Base-by-base conservation (phyloP, 2,888 invertebrate species). In the Lasioglossum oenotherae region DNA sequence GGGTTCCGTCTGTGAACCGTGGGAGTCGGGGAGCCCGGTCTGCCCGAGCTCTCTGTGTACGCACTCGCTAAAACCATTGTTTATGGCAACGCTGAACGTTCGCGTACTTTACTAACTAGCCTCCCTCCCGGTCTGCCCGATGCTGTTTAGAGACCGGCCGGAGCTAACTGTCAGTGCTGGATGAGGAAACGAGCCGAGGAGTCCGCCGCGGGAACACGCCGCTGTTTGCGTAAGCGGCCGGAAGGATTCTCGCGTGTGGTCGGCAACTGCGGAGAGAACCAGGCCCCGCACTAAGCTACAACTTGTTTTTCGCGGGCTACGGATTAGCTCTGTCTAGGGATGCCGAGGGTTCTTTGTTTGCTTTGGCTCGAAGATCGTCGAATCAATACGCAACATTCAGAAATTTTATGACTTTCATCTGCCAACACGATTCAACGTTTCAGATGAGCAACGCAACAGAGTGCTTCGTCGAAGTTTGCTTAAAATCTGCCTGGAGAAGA, bases 41-140 rank as follows among this genome's bases (percentile, higher is more conserved):
- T 31, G 31, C 67, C 67, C 67, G 35, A 89, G 89, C 77, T 77
- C 84, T 85, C 84, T 87, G 79, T 86, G 49, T 80, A 88, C 90
- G 90, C 90, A 90, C 84, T 90, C 90, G 90, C 90, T 90, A 89
- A 93, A 94, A 93, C 93, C 92, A 93, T 94, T 94, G 93, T 94
- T 94, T 94, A 94, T 92, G 94, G 91, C 90, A 74, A 81, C 88
- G 87, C 91, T 91, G 92, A 93, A 91, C 89, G 89, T 90, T 78
- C 89, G 89, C 91, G 91, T 91, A 92, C 92, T 92, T 94, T 91
- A 88, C 93, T 94, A 94, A 94, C 94, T 93, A 92, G 78, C 89
- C 93, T 85, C 82, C 81, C 57, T 12, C 76, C 84, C 82, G 23
- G 71, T 44, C 44, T 71, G 44, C 73, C 74, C 73, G 49, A 64